Percentiles rank a stretch among this genome's conserved stretches.
phyloP scores from a whole-genome alignment of 2,888 invertebrate genomes.

The Clepsis dumicolana region DNA sequence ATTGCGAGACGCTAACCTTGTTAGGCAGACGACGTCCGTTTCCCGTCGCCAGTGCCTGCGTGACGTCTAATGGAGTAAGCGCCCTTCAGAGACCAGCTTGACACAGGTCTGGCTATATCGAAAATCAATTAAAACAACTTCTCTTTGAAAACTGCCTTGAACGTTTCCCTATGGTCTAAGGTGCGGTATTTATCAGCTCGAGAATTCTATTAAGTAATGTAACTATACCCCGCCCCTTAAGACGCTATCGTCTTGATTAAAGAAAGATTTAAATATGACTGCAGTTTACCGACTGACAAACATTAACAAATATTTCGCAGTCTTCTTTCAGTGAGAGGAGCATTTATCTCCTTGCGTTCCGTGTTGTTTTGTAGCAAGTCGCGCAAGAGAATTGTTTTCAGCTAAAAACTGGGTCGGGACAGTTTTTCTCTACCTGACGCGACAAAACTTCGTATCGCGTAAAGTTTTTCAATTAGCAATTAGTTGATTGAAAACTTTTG shows the following conservation, averaged over 20 bases:
- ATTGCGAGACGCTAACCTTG: constrained; percentile 74
- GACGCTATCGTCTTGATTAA: neutral
- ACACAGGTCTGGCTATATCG: constrained; percentile 40
- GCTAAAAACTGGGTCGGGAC: constrained; percentile 62
- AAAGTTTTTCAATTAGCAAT: constrained; percentile 80
- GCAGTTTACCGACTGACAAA: neutral
- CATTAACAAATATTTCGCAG: constrained; percentile 4
- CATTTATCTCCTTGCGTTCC: constrained; percentile 39
- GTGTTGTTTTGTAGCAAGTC: constrained; percentile 43
- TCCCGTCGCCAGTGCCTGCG: constrained; percentile 61
- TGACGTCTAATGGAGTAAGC: constrained; percentile 65
- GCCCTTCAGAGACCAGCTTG: constrained; percentile 51
- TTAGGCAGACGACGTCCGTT: constrained; percentile 67
- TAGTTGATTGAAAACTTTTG: constrained; percentile 73
- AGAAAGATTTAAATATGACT: neutral
- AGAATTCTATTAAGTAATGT: neutral
- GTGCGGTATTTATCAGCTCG: neutral
- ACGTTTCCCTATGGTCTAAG: neutral
- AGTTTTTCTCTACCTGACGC: constrained; percentile 62
- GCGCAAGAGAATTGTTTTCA: constrained; percentile 57
- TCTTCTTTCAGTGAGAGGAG: constrained; percentile 15
- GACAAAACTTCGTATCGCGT: constrained; percentile 58
- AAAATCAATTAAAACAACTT: constrained; percentile 34
- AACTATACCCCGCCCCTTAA: neutral
- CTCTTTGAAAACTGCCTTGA: neutral